phyloP scores from a whole-genome alignment of 1,140 invertebrate species.

The Zaprionus vittiger region DNA sequence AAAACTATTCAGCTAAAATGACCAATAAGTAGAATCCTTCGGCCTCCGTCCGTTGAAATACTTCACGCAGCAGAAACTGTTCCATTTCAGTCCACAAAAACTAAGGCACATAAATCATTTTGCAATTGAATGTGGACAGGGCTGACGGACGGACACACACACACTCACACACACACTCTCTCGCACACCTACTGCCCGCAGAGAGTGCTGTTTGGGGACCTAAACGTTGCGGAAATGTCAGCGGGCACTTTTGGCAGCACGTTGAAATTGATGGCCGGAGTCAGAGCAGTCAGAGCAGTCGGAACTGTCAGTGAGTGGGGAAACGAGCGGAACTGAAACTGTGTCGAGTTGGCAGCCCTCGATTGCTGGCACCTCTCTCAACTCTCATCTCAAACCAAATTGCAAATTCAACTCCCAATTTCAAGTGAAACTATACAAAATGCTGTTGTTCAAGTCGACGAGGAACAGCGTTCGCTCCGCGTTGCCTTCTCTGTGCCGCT shows the following conservation, averaged over 20 bases:
- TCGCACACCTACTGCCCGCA: neutral
- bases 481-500: neutral
- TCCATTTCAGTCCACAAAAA: constrained; percentile 34
- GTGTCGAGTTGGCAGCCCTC: neutral
- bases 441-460: constrained; percentile 41
- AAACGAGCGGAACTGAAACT: neutral
- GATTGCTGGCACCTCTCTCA: neutral
- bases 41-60: neutral
- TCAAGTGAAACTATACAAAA: constrained; percentile 16
- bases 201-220: neutral
- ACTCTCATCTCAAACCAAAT: constrained; percentile 20
- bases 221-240: constrained; percentile 4
- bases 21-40: constrained; percentile 21
- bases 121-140: constrained; percentile 62
- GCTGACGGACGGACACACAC: constrained; percentile 28
- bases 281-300: neutral
- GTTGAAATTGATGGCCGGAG: constrained; percentile 22
- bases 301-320: neutral
- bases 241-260: neutral
- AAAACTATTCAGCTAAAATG: constrained; percentile 37
- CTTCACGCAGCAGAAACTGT: constrained; percentile 15
- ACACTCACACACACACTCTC: neutral
- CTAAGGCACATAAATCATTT: constrained; percentile 77
- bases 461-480: neutral
- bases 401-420: constrained; percentile 1